Conservation (phyloP, 1,140 invertebrate genomes). For the Drosophila ironensis region DNA sequence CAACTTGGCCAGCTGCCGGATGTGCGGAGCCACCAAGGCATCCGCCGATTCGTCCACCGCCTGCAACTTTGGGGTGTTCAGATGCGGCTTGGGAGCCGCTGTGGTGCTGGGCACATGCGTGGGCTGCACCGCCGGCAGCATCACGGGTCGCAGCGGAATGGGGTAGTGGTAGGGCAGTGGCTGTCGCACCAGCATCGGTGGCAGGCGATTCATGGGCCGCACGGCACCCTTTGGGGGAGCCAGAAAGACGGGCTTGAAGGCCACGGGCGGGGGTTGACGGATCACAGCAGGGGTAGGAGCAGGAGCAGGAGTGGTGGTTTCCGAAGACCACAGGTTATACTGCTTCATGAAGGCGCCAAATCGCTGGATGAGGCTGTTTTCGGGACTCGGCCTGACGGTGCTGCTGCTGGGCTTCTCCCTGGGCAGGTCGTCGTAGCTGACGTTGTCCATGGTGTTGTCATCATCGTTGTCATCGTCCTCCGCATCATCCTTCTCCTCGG, state of each 20-base stretch:
- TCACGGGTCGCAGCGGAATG: slow-evolving; percentile 48
- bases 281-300: not conserved
- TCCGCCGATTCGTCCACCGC: not conserved
- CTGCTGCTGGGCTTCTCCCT: not conserved
- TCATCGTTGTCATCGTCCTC: slow-evolving; percentile 3
- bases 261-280: not conserved
- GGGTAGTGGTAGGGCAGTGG: slow-evolving; percentile 72
- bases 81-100: slow-evolving; percentile 20
- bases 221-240: slow-evolving; percentile 1
- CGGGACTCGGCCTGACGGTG: not conserved
- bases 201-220: slow-evolving; percentile 6
- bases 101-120: slow-evolving; percentile 9
- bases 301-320: slow-evolving; percentile 7
- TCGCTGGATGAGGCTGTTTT: slow-evolving; percentile 27
- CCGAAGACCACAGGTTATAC: slow-evolving; percentile 36
- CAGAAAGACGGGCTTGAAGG: slow-evolving; percentile 36
- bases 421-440: slow-evolving; percentile 24
- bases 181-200: slow-evolving; percentile 47
- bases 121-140: not conserved
- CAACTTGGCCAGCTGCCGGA: slow-evolving; percentile 55
- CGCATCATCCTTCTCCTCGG: not conserved
- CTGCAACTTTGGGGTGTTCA: slow-evolving; percentile 45
- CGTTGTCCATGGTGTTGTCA: slow-evolving; percentile 34
- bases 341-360: slow-evolving; percentile 45
- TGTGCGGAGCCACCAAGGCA: slow-evolving; percentile 42